Conservation (phyloP, 2,797 vertebrate species). For the Myripristis murdjan region DNA sequence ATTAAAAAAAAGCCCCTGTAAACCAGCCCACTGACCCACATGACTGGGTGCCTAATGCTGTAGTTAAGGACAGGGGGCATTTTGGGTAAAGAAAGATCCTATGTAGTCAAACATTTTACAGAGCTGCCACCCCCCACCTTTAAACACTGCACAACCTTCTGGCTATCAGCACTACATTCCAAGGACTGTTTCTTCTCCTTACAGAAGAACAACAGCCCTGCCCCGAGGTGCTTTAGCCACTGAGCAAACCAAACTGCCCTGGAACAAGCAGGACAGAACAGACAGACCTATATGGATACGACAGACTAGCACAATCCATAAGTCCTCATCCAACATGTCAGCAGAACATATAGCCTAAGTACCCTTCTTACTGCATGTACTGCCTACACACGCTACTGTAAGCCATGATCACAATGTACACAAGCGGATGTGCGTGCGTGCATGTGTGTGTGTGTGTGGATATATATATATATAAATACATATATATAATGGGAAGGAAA, state of each 20-base stretch:
- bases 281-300: constrained; percentile 43
- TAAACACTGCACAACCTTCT: constrained; percentile 80
- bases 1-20: constrained; percentile 53
- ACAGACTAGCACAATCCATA: constrained; percentile 73
- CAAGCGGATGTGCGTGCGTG: constrained; percentile 40
- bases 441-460: no score
- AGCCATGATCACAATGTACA: constrained; percentile 66
- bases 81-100: constrained; percentile 68
- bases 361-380: constrained; percentile 73
- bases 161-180: constrained; percentile 83
- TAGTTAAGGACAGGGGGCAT: constrained; percentile 70
- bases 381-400: constrained; percentile 67
- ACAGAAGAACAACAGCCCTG: constrained; percentile 78
- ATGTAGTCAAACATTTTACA: constrained; percentile 69
- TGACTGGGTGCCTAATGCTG: constrained; percentile 65
- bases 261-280: constrained; percentile 47
- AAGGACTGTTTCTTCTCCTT: constrained; percentile 79
- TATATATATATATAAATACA: no score
- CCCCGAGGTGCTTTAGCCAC: constrained; percentile 71
- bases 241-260: constrained; percentile 65
- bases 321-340: constrained; percentile 80
- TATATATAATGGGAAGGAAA: constrained; percentile 49
- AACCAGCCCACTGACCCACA: constrained; percentile 55
- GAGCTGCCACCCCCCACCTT: constrained; percentile 54
- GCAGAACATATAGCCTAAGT: constrained; percentile 81